Percentiles rank a stretch among this genome's conserved stretches.
Evolutionary conservation across 2,888 invertebrate species (phyloP).

Genomic region (Neoaliturus tenellus): DNA sequence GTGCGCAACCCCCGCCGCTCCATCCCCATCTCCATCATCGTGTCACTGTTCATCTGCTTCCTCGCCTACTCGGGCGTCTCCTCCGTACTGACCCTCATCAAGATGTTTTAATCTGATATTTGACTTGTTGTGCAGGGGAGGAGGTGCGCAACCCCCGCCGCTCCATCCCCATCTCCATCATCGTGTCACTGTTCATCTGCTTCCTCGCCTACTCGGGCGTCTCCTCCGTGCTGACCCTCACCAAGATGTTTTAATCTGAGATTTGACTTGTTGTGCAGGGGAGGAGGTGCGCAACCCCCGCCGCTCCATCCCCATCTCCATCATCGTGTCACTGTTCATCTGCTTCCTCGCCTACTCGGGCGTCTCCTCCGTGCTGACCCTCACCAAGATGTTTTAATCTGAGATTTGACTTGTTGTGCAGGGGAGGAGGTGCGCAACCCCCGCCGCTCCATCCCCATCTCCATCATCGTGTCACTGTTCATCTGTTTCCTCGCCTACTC

Average conservation of each 20-base stretch:
- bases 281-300: slow-evolving; percentile 95
- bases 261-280: too few species aligned
- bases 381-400: too few species aligned
- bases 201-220: slow-evolving; percentile 95
- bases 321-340: slow-evolving; percentile 87
- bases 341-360: slow-evolving; percentile 95
- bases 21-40: slow-evolving; percentile 92
- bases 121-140: slow-evolving; percentile 78
- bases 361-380: slow-evolving; percentile 88
- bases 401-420: too few species aligned
- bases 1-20: slow-evolving; percentile 91
- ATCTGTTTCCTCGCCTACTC: slow-evolving; percentile 94
- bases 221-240: slow-evolving; percentile 91
- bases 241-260: too few species aligned
- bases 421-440: slow-evolving; percentile 95
- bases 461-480: slow-evolving; percentile 88
- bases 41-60: slow-evolving; percentile 89
- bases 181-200: slow-evolving; percentile 87
- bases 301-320: slow-evolving; percentile 91
- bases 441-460: slow-evolving; percentile 91
- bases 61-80: slow-evolving; percentile 94
- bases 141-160: slow-evolving; percentile 93
- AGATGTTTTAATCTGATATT: too few species aligned
- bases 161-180: slow-evolving; percentile 92
- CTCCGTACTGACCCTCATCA: slow-evolving; percentile 83